Base-by-base conservation (phyloP, 2,888 invertebrate species). In the Linnaemya vulpina region DNA sequence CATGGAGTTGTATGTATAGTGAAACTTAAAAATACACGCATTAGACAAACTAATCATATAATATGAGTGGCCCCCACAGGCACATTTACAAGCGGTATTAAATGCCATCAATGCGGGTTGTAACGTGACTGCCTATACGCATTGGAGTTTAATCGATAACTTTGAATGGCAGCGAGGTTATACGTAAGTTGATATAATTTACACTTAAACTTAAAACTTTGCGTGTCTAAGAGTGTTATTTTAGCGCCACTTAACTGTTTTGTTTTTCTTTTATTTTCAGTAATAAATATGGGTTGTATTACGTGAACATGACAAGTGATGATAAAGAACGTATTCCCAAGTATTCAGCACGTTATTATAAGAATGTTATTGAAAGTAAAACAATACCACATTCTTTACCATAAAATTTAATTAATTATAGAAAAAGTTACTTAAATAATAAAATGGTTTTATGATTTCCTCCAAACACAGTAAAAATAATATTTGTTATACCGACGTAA, bases 251-350 rank as follows among this genome's bases (percentile, higher is more conserved):
- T 70, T 53, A 30, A 79, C n/a, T n/a, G n/a, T n/a, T 63, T 87
- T 86, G 62, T 63, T 81, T 73, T 82, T 74, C 76, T 71, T 49
- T 63, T 55, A 30, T 15, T 68, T 77, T 63, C 51, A 43, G 38
- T 94, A 93, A 94, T 84, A 94, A 93, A 89, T 96, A 95, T 91
- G 96, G 96, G 7, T 87, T 96, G 0, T 95, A 95, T 87, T 93
- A 94, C 87, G 95, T 96, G 0, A 94, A 96, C 89, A 95, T 95
- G 89, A 90, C 92, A 1, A 94, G 94, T 87, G 93, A 94, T 0
- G 92, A 93, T 0, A 94, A 94, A 85, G 93, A 94, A 0, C 93
- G 96, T 86, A 94, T 93, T 0, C 94, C 95, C 0, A 95, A 96
- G 89, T 93, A 93, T 49, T 96, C 96, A 81, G 93, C 87, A 60